Percentiles rank a stretch among this genome's conserved stretches.
phyloP scores from a whole-genome alignment of 2,797 vertebrate genomes.

The Paguma larvata region DNA sequence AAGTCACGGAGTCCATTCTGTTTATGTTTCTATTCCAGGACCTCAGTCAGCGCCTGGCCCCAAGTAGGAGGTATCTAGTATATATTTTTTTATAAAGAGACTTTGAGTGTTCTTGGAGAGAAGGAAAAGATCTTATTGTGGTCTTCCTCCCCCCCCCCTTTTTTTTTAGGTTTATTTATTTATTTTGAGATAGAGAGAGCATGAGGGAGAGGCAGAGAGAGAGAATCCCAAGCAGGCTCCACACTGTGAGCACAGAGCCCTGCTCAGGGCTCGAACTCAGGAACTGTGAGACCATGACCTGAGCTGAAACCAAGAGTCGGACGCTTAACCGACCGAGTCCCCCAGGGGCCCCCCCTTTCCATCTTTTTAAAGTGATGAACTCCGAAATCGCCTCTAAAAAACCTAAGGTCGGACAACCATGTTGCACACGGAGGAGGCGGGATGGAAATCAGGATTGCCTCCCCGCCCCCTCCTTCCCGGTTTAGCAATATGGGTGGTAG shows the following conservation, averaged over 20 bases:
- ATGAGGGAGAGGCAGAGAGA: no score
- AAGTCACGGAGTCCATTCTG: not conserved
- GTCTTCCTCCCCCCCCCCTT: not conserved
- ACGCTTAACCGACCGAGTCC: no score
- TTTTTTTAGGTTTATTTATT: not conserved
- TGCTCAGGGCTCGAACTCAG: no score
- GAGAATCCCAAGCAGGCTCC: no score
- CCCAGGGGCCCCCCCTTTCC: not conserved
- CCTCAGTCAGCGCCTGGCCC: not conserved
- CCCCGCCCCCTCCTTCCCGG: fast-evolving
- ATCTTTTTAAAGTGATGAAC: not conserved
- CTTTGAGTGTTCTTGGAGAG: not conserved
- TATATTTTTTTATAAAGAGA: not conserved
- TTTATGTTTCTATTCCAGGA: fast-evolving
- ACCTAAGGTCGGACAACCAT: not conserved
- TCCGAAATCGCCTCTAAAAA: not conserved
- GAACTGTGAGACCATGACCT: no score
- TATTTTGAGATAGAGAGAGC: no score
- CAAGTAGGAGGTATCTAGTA: fast-evolving
- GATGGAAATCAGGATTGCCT: fast-evolving
- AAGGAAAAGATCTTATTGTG: not conserved
- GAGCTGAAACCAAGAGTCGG: no score
- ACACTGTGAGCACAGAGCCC: no score
- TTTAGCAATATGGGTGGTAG: no score
- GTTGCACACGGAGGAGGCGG: fast-evolving